These are phyloP conservation scores for Epinephelus lanceolatus DNA, from an alignment of 2,113 vertebrate genomes.

Conservation along the genomic window DNA sequence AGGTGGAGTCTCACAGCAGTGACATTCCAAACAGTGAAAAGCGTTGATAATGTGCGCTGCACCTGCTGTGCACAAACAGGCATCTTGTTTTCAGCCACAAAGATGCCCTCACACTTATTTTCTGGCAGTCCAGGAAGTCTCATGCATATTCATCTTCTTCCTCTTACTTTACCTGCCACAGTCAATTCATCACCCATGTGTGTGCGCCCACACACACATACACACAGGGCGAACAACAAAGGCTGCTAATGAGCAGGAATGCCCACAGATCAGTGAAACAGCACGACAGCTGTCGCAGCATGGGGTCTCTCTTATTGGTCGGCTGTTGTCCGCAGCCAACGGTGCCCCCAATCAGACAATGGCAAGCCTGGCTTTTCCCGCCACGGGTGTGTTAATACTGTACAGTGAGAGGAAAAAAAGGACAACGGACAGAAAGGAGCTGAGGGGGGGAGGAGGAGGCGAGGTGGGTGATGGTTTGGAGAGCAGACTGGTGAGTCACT, in stretches of 20 bases:
- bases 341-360: slow-evolving; percentile 65
- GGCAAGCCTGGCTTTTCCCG: slow-evolving; percentile 64
- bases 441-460: background rate
- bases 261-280: slow-evolving; percentile 72
- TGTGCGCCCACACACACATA: slow-evolving; percentile 9
- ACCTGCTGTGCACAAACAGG: slow-evolving; percentile 43
- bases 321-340: slow-evolving; percentile 49
- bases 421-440: slow-evolving; percentile 12
- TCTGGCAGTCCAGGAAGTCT: slow-evolving; percentile 23
- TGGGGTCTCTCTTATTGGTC: slow-evolving; percentile 62
- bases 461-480: background rate
- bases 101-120: slow-evolving; percentile 38
- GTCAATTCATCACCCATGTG: slow-evolving; percentile 57
- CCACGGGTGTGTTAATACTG: slow-evolving; percentile 55
- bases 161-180: slow-evolving; percentile 65
- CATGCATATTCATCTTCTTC: slow-evolving; percentile 56
- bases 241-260: slow-evolving; percentile 72
- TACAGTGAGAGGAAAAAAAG: slow-evolving; percentile 34
- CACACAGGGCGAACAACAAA: slow-evolving; percentile 48
- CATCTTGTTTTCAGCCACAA: slow-evolving; percentile 55
- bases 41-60: slow-evolving; percentile 13
- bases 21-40: slow-evolving; percentile 21
- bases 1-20: slow-evolving; percentile 42
- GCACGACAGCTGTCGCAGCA: slow-evolving; percentile 64
- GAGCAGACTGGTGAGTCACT: background rate